Base-by-base conservation (phyloP, 1,140 invertebrate genomes). In the Theocolax elegans region DNA sequence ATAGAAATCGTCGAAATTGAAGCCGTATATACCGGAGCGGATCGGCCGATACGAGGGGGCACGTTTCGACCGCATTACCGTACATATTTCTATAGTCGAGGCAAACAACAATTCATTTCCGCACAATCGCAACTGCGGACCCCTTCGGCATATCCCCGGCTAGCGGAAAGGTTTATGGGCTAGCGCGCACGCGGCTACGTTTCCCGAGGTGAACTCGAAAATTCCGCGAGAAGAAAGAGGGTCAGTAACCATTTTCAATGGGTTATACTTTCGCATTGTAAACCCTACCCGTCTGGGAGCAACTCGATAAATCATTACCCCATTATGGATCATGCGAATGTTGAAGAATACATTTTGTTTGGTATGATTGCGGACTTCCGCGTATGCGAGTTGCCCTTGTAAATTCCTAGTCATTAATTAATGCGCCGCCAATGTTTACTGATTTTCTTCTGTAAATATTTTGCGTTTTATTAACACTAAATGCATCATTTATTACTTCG, bases 1-100 rank as follows among this genome's bases (percentile, higher is more conserved):
- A 63, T 60, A 70, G 67, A 70, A 63, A 70, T 63, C 27, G 49
- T 56, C 59, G 12, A 70, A 70, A 70, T 70, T 56, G 67, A 70
- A 68, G 12, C 15, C 8, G 46, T 38, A 46, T 25, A 44, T 21
- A 40, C 15, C 31, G 35, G 3, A 25, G 1, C 12, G 15, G 12
- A 8, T 3, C 23, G 25, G 1, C 23, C 21, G 40, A 56, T 58
- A 48, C 40, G 13, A 9, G 12, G 23, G 15, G 13, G 31, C 48
- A 62, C 58, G 58, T 51, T 53, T 15, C 21, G 40, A 56, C 48
- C 31, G 25, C 59, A 56, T 70, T 70, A 70, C 58, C 40, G 12
- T 56, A 23, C n/a, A 54, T 53, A 60, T 63, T 46, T 63, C 27
- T 54, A 46, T 31, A 40, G 25, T n/a, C 17, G 53, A 21, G 31